Evolutionary conservation across 2,888 invertebrate genomes (phyloP), one percentile per base, ranked within the genome.

Genomic region (Gasteruption jaculator): DNA sequence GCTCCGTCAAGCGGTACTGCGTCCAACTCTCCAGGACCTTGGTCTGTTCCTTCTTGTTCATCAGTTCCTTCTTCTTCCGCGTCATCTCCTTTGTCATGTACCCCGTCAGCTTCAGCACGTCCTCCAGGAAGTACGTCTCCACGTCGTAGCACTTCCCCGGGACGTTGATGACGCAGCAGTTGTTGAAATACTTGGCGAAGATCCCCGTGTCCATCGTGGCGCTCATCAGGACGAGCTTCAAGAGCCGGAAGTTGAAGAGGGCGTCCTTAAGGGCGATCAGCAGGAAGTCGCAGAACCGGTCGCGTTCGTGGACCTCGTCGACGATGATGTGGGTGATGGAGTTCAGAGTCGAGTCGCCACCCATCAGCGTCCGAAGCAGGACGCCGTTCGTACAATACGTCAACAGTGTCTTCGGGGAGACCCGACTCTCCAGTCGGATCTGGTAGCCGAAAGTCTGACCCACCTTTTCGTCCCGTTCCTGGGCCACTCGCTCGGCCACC

Each of bases 261-360:
- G 84, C 80, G 61, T 91, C 88, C 26, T 86, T 79, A 37, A 96
- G 72, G 4, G 88, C 86, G 43, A 93, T 87, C 45, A 97, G 73
- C 29, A 96, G 76, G 71, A 96, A 95, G 72, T 97, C 97, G 35
- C 90, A 87, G 65, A 91, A 85, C 61, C 89, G 82, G 71, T 95
- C 94, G 0, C 96, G 79, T 68, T 96, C 96, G 71, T 97, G 97
- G 19, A 96, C 85, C 73, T 97, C 97, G 71, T 97, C 97, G 59
- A 95, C 82, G 37, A 91, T 82, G 29, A 91, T 75, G 68, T 96
- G 96, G 0, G 92, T 90, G 33, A 91, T 82, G 11, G 83, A 78
- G 5, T 78, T 75, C 10, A 90, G 73, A 3, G 82, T 77, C 5
- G 76, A 73, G 49, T 85, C 85, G 2, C 87, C 86, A 2, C 81